Evolutionary conservation across 2,797 vertebrate genomes (phyloP), one percentile per base, ranked within the genome.

Genomic region (Tokudaia muenninki): DNA sequence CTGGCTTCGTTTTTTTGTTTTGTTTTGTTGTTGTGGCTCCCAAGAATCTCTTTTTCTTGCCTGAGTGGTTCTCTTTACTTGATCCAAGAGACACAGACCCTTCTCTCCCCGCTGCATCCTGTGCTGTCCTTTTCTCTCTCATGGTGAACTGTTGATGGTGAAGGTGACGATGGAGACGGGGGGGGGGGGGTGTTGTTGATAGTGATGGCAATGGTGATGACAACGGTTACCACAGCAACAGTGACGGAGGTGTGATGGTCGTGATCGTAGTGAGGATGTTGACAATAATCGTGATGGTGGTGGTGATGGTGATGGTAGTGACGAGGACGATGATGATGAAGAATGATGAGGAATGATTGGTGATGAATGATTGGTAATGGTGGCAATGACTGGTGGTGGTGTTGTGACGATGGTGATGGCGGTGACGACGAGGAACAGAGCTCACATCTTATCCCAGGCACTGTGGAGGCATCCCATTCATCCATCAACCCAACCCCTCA

Each of bases 41-140:
- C 91, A 67, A 81, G 90, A 91, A 59, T 47, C 86, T 94, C 88
- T 47, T 19, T 21, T 29, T 63, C 75, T 87, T 37, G 44, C 19
- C 1, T 41, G 10, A 86, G n/a, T 29, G 34, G 34, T 75, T 75
- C 74, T 17, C 19, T 19, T 70, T 52, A n/a, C 24, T 74, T 75
- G 50, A 77, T 50, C 75, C 6, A n/a, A 17, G 24, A 57, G 6
- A 8, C 31, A 16, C 24, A 67, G 47, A 77, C 11, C 50, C 63
- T 92, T 55, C 44, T 91, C 22, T 75, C 86, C 19, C 11, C 21
- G 13, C 31, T 29, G 34, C 19, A 7, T 78, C 90, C 55, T 47
- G 1, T 34, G 31, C 50, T 80, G 65, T 44, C 47, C 50, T 95
- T 95, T 87, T 57, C 29, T 65, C 57, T 19, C 79, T 75, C 41